phyloP scores from a whole-genome alignment of 2,113 vertebrate genomes.

The Ranitomeya variabilis region DNA sequence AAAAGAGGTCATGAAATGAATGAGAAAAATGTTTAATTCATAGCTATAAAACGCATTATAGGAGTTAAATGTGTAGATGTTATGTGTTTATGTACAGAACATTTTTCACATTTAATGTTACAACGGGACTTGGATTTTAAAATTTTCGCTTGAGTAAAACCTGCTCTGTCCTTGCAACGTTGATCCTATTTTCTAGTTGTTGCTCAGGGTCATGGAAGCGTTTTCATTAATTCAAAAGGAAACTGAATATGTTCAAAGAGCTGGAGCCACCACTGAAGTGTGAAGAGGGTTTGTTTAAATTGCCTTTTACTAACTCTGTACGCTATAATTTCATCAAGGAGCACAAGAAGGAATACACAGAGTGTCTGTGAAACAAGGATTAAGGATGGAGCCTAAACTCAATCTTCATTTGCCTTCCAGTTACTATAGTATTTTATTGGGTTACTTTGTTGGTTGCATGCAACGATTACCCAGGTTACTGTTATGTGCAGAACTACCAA shows the following conservation, averaged over 20 bases:
- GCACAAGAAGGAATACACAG: constrained; percentile 6
- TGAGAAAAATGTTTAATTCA: background rate
- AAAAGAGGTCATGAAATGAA: background rate
- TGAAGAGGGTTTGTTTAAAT: constrained; percentile 47
- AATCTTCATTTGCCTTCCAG: background rate
- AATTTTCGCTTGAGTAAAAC: background rate
- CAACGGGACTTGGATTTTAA: background rate
- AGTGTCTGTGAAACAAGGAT: background rate
- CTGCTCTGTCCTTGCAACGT: constrained; percentile 4
- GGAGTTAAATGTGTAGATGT: background rate
- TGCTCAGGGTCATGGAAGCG: constrained; percentile 35
- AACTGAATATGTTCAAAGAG: constrained; percentile 41
- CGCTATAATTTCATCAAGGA: constrained; percentile 21
- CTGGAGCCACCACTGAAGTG: constrained; percentile 41
- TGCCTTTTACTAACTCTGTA: constrained; percentile 43
- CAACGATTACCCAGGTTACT: background rate
- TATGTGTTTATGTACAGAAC: background rate
- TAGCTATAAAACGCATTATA: background rate
- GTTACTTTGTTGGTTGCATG: background rate
- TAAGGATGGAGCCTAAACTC: background rate
- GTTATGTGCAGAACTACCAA: background rate
- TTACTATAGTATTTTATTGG: background rate
- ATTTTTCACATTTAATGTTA: background rate
- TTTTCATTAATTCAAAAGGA: constrained; percentile 46
- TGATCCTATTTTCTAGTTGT: constrained; percentile 40